Conservation (phyloP, 2,797 vertebrate species). For the Galagoides demidoff region DNA sequence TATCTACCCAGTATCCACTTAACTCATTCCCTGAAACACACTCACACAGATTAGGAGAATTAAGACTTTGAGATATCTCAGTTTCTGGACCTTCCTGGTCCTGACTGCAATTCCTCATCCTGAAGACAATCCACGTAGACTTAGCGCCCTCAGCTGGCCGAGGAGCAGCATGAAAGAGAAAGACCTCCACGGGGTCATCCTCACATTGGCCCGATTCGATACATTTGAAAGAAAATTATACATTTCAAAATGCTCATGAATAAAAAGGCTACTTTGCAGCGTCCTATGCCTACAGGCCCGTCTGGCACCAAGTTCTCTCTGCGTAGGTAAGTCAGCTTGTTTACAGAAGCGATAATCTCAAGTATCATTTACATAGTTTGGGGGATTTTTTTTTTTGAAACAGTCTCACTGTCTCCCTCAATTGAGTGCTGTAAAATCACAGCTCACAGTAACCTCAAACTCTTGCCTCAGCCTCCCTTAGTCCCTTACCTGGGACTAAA, state of each 20-base stretch:
- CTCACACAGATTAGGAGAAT: neutral
- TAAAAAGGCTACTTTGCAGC: too few species aligned
- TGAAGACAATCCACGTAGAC: rapidly evolving
- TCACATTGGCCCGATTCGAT: neutral
- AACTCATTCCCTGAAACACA: neutral
- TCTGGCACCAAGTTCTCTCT: neutral
- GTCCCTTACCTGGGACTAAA: too few species aligned
- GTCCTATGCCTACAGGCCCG: rapidly evolving
- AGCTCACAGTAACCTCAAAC: too few species aligned
- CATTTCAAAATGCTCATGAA: neutral
- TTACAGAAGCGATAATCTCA: neutral
- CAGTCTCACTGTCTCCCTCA: too few species aligned
- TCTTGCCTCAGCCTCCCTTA: too few species aligned
- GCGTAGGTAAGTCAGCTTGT: rapidly evolving
- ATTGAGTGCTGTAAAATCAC: too few species aligned
- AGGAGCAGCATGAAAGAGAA: rapidly evolving
- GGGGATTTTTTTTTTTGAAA: too few species aligned
- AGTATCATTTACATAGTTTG: rapidly evolving
- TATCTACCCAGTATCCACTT: neutral
- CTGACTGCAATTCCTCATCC: neutral
- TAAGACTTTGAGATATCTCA: neutral
- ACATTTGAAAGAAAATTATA: neutral
- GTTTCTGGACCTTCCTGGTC: neutral
- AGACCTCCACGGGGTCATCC: rapidly evolving
- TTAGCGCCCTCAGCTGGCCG: rapidly evolving